phyloP scores from a whole-genome alignment of 2,113 vertebrate species.

The Lanius ludovicianus region DNA sequence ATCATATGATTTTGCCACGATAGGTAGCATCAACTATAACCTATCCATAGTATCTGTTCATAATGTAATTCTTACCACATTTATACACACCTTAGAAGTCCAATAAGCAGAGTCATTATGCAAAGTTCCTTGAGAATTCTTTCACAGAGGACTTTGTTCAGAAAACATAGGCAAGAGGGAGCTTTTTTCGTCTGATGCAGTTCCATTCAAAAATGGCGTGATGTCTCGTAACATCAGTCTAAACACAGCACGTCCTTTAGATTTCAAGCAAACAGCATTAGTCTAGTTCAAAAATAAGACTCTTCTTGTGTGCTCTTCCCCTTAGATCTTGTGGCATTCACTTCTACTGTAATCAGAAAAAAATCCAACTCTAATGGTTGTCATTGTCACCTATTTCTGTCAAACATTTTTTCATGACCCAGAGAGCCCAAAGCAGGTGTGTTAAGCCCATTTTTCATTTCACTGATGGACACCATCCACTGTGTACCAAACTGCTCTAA shows the following conservation, averaged over 20 bases:
- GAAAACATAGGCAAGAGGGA: background rate
- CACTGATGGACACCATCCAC: background rate
- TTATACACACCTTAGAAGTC: background rate
- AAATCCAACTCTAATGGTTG: background rate
- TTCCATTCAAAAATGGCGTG: background rate
- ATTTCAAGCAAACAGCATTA: background rate
- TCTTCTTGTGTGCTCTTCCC: background rate
- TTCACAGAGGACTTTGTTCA: background rate
- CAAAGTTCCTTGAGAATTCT: background rate
- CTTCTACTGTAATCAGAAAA: background rate
- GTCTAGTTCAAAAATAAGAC: background rate
- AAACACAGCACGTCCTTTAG: background rate
- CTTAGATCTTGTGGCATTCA: background rate
- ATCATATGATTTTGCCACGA: background rate
- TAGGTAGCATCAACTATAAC: background rate
- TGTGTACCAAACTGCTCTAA: background rate
- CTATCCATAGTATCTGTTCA: background rate
- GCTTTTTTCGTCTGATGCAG: background rate
- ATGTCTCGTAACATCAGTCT: background rate
- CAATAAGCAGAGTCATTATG: background rate
- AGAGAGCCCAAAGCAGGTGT: background rate
- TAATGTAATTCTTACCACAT: background rate
- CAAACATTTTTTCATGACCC: background rate
- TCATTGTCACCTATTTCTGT: background rate
- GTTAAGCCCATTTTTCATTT: background rate